Conservation (phyloP, 1,140 invertebrate genomes). For the Metaphire vulgaris region DNA sequence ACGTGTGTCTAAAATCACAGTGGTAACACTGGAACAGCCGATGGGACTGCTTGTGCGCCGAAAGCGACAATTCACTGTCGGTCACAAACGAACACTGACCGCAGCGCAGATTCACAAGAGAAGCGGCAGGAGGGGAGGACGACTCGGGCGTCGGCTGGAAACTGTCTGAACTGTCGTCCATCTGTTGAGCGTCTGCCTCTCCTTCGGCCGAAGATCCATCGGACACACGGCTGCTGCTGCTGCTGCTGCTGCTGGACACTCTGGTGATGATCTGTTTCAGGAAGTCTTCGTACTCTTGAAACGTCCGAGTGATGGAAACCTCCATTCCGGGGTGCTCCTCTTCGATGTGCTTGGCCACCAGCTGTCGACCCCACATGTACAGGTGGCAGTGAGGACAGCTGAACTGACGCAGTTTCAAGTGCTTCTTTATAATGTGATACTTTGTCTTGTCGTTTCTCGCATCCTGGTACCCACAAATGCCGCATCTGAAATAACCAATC, state of each 20-base stretch:
- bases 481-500: conserved; percentile 13
- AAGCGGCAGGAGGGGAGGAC: not conserved
- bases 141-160: no score
- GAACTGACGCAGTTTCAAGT: conserved; percentile 21
- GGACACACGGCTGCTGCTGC: no score
- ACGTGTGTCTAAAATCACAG: conserved; percentile 20
- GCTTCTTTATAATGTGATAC: conserved; percentile 22
- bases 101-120: not conserved
- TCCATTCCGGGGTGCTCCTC: conserved; percentile 14
- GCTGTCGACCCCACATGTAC: conserved; percentile 24
- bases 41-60: conserved; percentile 16
- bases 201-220: no score
- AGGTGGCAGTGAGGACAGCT: conserved; percentile 23
- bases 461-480: conserved; percentile 14
- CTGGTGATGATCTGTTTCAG: conserved; percentile 4
- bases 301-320: conserved; percentile 10
- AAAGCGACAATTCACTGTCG: conserved; percentile 14
- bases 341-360: conserved; percentile 8
- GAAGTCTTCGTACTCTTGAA: conserved; percentile 21
- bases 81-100: conserved; percentile 17
- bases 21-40: conserved; percentile 18
- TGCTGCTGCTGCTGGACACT: no score
- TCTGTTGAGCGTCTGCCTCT: no score
- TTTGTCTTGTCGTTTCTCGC: conserved; percentile 19
- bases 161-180: no score